Base-by-base conservation (phyloP, 2,113 vertebrate species). In the Antechinus stuartii region DNA sequence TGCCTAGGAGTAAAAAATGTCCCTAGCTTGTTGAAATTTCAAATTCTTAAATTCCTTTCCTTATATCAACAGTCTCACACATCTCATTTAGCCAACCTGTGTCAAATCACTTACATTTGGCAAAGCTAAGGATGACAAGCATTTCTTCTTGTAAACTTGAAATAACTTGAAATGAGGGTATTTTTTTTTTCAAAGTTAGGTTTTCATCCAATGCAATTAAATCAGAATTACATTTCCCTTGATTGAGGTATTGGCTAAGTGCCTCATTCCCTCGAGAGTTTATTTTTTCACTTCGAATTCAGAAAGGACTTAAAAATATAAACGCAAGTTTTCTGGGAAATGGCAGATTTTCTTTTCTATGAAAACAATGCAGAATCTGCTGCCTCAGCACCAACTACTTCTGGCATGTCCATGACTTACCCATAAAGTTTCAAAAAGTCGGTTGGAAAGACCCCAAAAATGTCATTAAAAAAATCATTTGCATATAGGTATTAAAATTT, bases 101-200 rank as follows among this genome's bases (percentile, higher is more conserved):
- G 35, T 84, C n/a, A 84, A 84, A 42, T 84, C 68, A 84, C 35
- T 84, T 84, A 42, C 16, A 23, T 84, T 42, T 84, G n/a, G n/a
- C 68, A 84, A 84, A 42, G 19, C 68, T 84, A 5, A 84, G 19
- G n/a, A n/a, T 42, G 30, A n/a, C 61, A 84, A 42, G 68, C 68
- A 84, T 42, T 84, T 42, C 16, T 84, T 84, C 7, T 19, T 42
- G 19, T 42, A 42, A 42, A 84, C 68, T 42, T 84, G 19, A 84
- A 84, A 42, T 84, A n/a, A 5, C 35, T n/a, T 76, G 35, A 76
- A 76, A 76, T n/a, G 26, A 30, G 61, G 42, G 46, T 9, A 23
- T 95, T 89, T 91, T 94, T 92, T 12, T 12, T 10, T 42, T 50
- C 25, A 92, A 96, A 96, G 61, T 22, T 61, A n/a, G 50, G 53